Evolutionary conservation across 2,888 invertebrate species (phyloP), one percentile per base, ranked within the genome.

Genomic region (Vandiemenella viatica): DNA sequence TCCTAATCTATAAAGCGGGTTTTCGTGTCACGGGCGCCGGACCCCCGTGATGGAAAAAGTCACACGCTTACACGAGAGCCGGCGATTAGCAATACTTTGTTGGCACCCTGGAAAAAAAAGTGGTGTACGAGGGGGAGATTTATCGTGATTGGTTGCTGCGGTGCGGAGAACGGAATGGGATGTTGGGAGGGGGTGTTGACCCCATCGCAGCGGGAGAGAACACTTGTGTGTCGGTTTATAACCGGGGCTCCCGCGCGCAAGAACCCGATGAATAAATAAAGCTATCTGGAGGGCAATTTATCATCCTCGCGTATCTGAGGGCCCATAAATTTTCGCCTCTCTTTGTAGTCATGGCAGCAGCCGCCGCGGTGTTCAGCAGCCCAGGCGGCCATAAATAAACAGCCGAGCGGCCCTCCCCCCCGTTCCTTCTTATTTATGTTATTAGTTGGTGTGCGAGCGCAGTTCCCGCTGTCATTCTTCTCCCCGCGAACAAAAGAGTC

Each of bases 231-330:
- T 53, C 53, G 52, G 51, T 55, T 54, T 55, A 52, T 53, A 50
- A 53, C 50, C 45, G 59, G 57, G 56, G 58, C 61, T n/a, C 32
- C 32, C 13, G n/a, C 13, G n/a, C 32, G 60, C 66, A 66, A 66
- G 66, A 67, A 67, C 66, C 63, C 67, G 67, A 70, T 71, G 70
- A 74, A 73, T 73, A 73, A 73, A 73, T 73, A 73, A 73, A 72
- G 72, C 69, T 72, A 73, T 74, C 73, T 72, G 65, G 66, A 67
- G 68, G 65, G 66, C 66, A 70, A 72, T 74, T 72, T 72, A 73
- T 74, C 73, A 73, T 72, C 68, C 45, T 41, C 37, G 41, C 32
- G 15, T 22, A 23, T 51, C 52, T 48, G 50, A 52, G 55, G 53
- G 26, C n/a, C 45, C 52, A 50, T 48, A 48, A 49, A 50, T 48